Evolutionary conservation across 1,140 invertebrate species (phyloP).

Genomic region (Eurosta solidaginis): DNA sequence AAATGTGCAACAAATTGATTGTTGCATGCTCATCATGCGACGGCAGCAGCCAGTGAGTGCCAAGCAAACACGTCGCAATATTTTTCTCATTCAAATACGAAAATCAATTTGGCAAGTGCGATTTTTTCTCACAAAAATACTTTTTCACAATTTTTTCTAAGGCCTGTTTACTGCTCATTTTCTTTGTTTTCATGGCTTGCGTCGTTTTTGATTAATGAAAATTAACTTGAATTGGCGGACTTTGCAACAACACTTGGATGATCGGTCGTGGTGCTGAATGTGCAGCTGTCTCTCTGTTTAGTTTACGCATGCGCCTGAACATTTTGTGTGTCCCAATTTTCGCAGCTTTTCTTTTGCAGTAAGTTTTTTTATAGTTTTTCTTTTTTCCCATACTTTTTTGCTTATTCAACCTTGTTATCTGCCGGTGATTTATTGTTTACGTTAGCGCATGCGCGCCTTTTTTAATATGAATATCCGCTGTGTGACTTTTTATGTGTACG

Average conservation of each 20-base stretch:
- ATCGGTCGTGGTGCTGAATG: background rate
- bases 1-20: conserved; percentile 14
- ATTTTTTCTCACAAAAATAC: background rate
- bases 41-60: background rate
- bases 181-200: background rate
- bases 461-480: background rate
- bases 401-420: background rate
- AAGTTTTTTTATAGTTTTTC: background rate
- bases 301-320: background rate
- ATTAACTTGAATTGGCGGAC: background rate
- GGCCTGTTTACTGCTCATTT: background rate
- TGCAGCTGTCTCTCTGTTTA: background rate
- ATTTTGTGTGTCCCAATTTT: conserved; percentile 11
- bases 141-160: background rate
- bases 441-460: conserved; percentile 1
- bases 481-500: background rate
- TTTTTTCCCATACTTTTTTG: background rate
- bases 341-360: background rate
- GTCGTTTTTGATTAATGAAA: conserved; percentile 9
- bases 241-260: background rate
- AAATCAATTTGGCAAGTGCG: background rate
- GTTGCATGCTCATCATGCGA: background rate
- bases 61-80: background rate
- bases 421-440: background rate
- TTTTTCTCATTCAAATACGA: background rate